Percentiles rank a stretch among this genome's conserved stretches.
phyloP scores from a whole-genome alignment of 1,140 invertebrate genomes.

The Zaprionus ornatus region DNA sequence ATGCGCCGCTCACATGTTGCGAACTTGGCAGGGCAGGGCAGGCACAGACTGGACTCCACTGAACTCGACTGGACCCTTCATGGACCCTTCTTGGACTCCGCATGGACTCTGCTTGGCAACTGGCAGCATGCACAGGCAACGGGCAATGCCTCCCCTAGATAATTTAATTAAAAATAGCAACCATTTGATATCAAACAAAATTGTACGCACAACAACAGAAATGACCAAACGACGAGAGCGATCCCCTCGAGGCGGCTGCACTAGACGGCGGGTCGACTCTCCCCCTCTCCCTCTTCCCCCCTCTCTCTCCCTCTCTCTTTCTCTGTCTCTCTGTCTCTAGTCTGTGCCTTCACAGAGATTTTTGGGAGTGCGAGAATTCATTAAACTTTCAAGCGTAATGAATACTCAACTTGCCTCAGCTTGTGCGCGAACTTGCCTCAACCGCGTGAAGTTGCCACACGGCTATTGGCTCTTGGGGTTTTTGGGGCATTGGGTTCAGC shows the following conservation, averaged over 20 bases:
- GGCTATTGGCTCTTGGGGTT: constrained; percentile 29
- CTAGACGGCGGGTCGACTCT: background rate
- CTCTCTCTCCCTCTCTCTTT: background rate
- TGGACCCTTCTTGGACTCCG: background rate
- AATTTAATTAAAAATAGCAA: constrained; percentile 66
- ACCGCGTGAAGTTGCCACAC: constrained; percentile 15
- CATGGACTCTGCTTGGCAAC: background rate
- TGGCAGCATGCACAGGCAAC: background rate
- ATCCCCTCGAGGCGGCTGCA: constrained; percentile 40
- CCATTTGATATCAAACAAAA: constrained; percentile 61
- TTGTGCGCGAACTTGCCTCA: constrained; percentile 12
- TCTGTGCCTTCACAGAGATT: background rate
- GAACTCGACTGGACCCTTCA: background rate
- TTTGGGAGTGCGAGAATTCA: constrained; percentile 45
- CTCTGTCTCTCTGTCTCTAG: background rate
- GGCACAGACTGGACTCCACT: background rate
- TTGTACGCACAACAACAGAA: constrained; percentile 47
- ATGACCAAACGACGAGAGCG: background rate
- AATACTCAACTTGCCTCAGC: constrained; percentile 46
- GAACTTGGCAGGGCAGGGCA: background rate
- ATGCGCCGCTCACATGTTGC: background rate
- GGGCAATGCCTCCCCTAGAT: constrained; percentile 31
- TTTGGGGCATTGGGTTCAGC: constrained; percentile 9
- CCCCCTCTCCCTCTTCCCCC: background rate
- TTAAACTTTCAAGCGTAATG: constrained; percentile 63